Evolutionary conservation across 2,113 vertebrate genomes (phyloP), one percentile per base, ranked within the genome.

Genomic region (Osmerus eperlanus): DNA sequence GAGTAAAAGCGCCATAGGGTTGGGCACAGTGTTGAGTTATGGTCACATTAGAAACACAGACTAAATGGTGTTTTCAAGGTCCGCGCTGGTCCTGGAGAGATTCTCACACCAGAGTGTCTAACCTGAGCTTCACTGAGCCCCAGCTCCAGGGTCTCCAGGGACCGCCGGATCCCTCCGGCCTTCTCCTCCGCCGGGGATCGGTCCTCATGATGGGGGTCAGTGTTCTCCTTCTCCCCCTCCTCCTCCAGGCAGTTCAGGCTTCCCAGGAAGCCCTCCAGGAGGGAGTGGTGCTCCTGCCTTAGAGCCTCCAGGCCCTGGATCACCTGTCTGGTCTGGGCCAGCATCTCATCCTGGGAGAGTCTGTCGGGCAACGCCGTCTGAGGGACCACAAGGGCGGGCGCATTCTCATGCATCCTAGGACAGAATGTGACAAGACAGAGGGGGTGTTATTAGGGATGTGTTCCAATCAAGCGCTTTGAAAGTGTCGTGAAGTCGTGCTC

Each of bases 321-420:
- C 61, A 63, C 61, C 23, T 63, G 61, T 25, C 61, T 25, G 61
- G 61, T 63, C 61, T 63, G 61, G 25, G 21, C 61, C 61, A 63
- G 28, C 14, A 63, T 25, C 14, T 63, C 23, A 6, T 63, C 61
- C 28, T 29, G 23, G 28, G 61, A 28, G 4, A 25, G 21, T 12
- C 6, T 63, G 15, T 29, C 28, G 2, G 12, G 21, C 13, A 29
- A 63, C 14, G 25, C 61, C 14, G 12, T 15, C 61, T 63, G 61
- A 3, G 61, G 61, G 6, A 25, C 61, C 28, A 63, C 61, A 23
- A 29, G 12, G 14, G 28, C 6, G 0, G 61, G 28, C 6, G 28
- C 28, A 15, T 63, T 63, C 15, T 63, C 61, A 63, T 32, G 25
- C 61, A 63, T 63, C 61, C 61, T 63, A 25, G 61, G 6, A 25